A percentile compares a stretch with the other conserved stretches of the same genome.
phyloP scores from a whole-genome alignment of 2,888 invertebrate genomes.

The Latheticus oryzae region DNA sequence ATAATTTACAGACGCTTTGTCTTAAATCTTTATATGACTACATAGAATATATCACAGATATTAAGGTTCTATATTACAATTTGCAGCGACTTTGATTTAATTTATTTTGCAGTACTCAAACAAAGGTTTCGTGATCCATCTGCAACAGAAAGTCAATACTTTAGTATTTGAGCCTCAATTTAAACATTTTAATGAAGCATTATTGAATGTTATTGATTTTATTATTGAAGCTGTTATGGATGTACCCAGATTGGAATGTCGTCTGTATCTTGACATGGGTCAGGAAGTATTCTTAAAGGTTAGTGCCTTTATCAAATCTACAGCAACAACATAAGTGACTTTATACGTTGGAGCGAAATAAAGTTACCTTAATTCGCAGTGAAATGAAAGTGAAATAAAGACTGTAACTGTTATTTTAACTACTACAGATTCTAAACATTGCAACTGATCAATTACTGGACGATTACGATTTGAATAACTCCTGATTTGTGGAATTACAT shows the following conservation, averaged over 20 bases:
- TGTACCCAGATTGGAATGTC: conserved; percentile 83
- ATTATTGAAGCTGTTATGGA: conserved; percentile 78
- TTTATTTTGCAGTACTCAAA: conserved; percentile 70
- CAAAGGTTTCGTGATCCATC: conserved; percentile 76
- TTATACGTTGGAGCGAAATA: too few relatives aligned
- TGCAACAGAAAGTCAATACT: conserved; percentile 71
- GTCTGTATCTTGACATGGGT: conserved; percentile 76
- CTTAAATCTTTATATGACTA: conserved; percentile 83
- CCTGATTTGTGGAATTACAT: too few relatives aligned
- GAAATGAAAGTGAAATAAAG: too few relatives aligned
- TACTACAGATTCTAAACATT: too few relatives aligned
- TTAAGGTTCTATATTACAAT: conserved; percentile 72
- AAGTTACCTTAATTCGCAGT: too few relatives aligned
- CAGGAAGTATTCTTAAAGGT: conserved; percentile 58
- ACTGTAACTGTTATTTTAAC: too few relatives aligned
- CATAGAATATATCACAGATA: conserved; percentile 80
- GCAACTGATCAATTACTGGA: too few relatives aligned
- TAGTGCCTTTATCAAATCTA: too few relatives aligned
- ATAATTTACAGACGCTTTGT: conserved; percentile 85
- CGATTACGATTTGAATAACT: too few relatives aligned
- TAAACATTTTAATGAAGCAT: conserved; percentile 77
- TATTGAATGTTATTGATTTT: conserved; percentile 78
- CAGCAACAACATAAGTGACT: too few relatives aligned
- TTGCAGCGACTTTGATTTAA: too few relatives aligned
- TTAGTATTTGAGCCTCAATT: conserved; percentile 82